These are phyloP conservation scores for Anthopleura sola DNA, from an alignment of 64 coral and sea anemone species.

Conservation along the genomic window DNA sequence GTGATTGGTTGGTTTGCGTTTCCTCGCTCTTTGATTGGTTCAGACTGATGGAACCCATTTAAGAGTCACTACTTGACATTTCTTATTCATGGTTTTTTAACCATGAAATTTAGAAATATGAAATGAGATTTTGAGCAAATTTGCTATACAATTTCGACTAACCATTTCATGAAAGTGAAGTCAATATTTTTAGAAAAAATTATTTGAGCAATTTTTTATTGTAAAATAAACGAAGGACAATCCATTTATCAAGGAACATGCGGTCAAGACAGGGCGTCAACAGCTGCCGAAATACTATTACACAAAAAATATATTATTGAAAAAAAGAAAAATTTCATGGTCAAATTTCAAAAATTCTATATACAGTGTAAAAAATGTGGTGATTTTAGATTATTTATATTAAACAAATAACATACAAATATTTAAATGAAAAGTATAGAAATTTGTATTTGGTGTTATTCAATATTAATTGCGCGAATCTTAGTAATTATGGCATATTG, in stretches of 20 bases:
- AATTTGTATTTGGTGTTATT: not conserved
- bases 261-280: not conserved
- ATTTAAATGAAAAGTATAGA: not conserved
- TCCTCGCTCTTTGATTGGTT: not conserved
- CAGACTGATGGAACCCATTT: not conserved
- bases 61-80: not conserved
- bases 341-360: not conserved
- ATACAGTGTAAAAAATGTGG: not conserved
- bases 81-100: not conserved
- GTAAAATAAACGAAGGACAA: not conserved
- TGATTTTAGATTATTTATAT: not conserved
- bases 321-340: not conserved
- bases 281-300: not conserved
- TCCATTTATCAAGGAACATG: not conserved
- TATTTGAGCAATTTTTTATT: not conserved
- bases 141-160: not conserved
- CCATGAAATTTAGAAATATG: too few species aligned
- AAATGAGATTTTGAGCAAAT: too few species aligned
- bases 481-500: not conserved
- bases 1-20: too few species aligned
- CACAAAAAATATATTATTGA: not conserved
- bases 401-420: not conserved
- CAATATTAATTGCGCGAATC: not conserved
- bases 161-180: too few species aligned
- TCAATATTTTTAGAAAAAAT: too few species aligned